Evolutionary conservation across 2,888 invertebrate genomes (phyloP).

Genomic region (Disparrhopalites patrizii): DNA sequence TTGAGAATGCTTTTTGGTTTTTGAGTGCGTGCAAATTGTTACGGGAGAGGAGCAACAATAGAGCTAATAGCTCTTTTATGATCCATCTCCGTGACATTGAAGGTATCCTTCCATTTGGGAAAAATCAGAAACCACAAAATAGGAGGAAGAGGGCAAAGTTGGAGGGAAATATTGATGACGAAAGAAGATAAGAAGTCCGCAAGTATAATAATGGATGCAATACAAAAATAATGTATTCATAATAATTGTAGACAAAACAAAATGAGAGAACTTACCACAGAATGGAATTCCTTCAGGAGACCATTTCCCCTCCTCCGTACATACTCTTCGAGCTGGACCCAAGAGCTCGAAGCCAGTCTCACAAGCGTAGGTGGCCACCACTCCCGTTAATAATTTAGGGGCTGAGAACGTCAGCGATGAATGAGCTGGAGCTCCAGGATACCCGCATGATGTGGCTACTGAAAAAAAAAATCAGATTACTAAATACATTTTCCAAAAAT

Average conservation of each 20-base stretch:
- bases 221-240: not conserved
- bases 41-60: too few species aligned
- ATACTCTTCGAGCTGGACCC: conserved; percentile 76
- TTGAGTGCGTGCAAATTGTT: too few species aligned
- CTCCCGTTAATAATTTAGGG: conserved; percentile 60
- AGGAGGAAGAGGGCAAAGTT: too few species aligned
- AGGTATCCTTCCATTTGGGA: too few species aligned
- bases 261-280: conserved; percentile 70
- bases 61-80: too few species aligned
- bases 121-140: too few species aligned
- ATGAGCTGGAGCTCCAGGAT: conserved; percentile 88
- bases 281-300: conserved; percentile 86
- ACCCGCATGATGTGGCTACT: conserved; percentile 62
- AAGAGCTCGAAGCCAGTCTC: conserved; percentile 68
- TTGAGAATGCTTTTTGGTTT: too few species aligned
- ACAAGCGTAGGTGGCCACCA: conserved; percentile 77
- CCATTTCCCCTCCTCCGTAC: conserved; percentile 72
- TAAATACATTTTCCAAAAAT: too few species aligned
- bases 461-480: too few species aligned
- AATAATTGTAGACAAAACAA: not conserved
- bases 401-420: conserved; percentile 71
- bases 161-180: not conserved
- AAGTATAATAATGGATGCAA: not conserved
- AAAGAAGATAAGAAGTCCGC: not conserved
- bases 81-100: too few species aligned